These are phyloP conservation scores for Diadophis punctatus DNA, from an alignment of 2,113 vertebrate species.

Conservation along the genomic window DNA sequence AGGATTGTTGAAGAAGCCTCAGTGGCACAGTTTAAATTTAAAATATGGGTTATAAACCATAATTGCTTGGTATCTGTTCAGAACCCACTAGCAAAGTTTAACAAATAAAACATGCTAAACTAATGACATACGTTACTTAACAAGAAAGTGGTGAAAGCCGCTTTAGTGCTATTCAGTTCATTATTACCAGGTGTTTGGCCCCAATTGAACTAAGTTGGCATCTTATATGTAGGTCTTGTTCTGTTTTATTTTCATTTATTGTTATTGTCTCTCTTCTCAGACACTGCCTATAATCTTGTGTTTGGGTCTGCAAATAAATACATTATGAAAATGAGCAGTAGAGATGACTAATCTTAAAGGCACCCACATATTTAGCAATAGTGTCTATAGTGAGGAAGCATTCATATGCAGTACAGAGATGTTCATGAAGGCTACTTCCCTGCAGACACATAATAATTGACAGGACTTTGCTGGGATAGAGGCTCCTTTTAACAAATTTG, in stretches of 20 bases:
- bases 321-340: not conserved
- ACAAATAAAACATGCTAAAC: not conserved
- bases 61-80: not conserved
- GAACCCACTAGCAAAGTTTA: not conserved
- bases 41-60: not conserved
- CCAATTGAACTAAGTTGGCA: not conserved
- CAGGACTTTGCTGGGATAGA: not conserved
- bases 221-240: not conserved
- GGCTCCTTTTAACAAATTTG: not conserved
- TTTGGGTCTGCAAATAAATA: not conserved
- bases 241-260: not conserved
- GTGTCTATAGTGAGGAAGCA: not conserved
- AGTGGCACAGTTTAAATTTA: not conserved
- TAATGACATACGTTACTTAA: not conserved
- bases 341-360: not conserved
- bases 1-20: not conserved
- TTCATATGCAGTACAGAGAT: not conserved
- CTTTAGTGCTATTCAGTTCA: not conserved
- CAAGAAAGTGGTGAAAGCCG: not conserved
- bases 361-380: not conserved
- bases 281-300: not conserved
- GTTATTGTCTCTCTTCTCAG: not conserved
- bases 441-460: not conserved
- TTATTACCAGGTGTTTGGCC: not conserved
- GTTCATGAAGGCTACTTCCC: not conserved